These are phyloP conservation scores for Babyrousa celebensis DNA, from an alignment of 2,797 vertebrate species.

Conservation along the genomic window DNA sequence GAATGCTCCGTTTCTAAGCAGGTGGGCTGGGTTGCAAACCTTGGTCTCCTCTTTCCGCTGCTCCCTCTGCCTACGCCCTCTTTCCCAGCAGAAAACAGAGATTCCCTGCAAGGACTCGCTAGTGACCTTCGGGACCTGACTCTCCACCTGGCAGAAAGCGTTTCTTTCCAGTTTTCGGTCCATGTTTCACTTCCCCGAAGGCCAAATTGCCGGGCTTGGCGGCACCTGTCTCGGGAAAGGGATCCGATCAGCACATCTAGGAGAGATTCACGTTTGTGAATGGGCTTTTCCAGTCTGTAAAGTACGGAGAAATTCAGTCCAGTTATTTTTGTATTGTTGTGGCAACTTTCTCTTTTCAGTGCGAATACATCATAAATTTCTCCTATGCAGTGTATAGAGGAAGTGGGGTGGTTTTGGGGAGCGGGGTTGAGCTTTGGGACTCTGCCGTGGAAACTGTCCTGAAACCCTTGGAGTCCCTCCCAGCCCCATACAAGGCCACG, in stretches of 20 bases:
- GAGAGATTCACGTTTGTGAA: background rate
- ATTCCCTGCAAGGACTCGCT: background rate
- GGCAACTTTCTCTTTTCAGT: background rate
- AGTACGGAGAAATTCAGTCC: background rate
- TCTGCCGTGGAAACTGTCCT: background rate
- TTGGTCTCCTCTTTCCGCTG: background rate
- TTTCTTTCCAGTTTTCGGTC: background rate
- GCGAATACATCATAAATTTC: background rate
- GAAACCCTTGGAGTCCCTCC: background rate
- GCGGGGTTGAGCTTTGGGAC: background rate
- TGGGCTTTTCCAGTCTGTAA: background rate
- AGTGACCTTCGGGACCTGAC: background rate
- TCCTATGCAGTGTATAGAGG: background rate
- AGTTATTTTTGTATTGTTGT: background rate
- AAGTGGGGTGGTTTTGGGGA: background rate
- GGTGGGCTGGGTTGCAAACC: background rate
- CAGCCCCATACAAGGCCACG: no score
- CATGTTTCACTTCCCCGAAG: background rate
- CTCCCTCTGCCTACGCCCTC: accelerated
- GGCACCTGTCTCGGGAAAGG: background rate
- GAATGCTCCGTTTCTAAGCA: background rate
- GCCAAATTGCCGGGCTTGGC: background rate
- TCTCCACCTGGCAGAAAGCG: background rate
- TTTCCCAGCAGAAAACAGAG: background rate
- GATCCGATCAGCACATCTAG: background rate